phyloP scores from a whole-genome alignment of 2,113 vertebrate species.

The Leptocoma aspasia region DNA sequence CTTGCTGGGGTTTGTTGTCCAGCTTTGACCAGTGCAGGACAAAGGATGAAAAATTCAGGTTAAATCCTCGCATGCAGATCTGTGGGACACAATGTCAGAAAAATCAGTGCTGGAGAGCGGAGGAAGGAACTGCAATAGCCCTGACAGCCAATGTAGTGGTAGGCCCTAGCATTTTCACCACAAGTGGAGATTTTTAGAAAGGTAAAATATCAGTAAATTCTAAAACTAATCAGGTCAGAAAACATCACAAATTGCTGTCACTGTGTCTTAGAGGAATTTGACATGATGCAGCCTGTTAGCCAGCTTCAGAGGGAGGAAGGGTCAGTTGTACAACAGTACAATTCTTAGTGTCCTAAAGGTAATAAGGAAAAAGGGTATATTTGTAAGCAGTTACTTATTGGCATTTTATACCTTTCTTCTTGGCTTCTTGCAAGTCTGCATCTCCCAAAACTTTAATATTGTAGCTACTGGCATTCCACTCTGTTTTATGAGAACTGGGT shows the following conservation, averaged over 20 bases:
- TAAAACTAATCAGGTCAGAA: background rate
- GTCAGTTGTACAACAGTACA: background rate
- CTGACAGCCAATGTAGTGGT: background rate
- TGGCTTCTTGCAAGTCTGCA: background rate
- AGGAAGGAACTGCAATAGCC: background rate
- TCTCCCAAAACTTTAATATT: background rate
- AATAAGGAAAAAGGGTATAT: background rate
- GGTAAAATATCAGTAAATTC: background rate
- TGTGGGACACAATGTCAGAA: background rate
- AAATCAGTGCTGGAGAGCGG: accelerated
- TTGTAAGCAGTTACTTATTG: background rate
- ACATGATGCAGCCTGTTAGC: background rate
- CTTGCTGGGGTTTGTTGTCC: background rate
- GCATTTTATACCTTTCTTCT: background rate
- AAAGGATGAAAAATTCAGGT: background rate
- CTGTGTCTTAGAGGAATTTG: background rate
- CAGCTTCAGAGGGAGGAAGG: background rate
- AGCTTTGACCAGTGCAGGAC: background rate
- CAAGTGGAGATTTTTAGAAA: background rate
- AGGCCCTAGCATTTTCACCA: background rate
- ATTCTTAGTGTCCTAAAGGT: background rate
- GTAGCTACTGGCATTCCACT: background rate
- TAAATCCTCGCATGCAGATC: background rate
- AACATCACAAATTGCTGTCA: background rate
- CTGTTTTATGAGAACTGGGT: background rate